A percentile compares a stretch with the other conserved stretches of the same genome.
These are phyloP conservation scores for Rhaphigaster nebulosa DNA, from an alignment of 2,888 invertebrate genomes.

Conservation along the genomic window DNA sequence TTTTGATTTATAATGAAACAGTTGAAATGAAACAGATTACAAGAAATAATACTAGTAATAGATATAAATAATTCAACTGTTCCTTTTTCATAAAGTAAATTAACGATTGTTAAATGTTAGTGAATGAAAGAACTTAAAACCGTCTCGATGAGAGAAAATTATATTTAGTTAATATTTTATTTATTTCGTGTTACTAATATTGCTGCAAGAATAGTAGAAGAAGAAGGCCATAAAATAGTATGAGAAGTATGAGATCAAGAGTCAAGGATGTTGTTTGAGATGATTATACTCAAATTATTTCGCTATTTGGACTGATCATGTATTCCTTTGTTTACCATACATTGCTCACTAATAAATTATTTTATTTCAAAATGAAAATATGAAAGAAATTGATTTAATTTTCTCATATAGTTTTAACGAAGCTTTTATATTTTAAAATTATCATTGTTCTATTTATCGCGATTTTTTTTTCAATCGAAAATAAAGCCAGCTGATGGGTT, in stretches of 20 bases:
- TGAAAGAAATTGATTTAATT: neutral
- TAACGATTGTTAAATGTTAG: neutral
- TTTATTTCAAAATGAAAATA: neutral
- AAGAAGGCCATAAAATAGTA: neutral
- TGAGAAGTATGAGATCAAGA: neutral
- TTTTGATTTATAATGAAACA: neutral
- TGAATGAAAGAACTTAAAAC: neutral
- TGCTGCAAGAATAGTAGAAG: neutral
- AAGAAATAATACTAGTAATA: neutral
- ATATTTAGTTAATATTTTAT: neutral
- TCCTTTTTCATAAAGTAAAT: neutral
- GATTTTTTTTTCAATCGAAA: neutral
- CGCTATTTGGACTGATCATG: neutral
- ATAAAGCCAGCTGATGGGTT: neutral
- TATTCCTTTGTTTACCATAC: neutral
- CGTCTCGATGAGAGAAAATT: neutral
- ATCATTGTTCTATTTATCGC: neutral
- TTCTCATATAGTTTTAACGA: neutral
- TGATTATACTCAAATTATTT: neutral
- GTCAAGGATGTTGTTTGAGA: neutral
- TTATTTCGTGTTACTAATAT: neutral
- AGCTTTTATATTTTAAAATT: neutral
- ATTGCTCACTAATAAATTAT: neutral
- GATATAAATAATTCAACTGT: neutral
- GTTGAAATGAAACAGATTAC: neutral